Evolutionary conservation across 2,797 vertebrate species (phyloP).

Genomic region (Poecilia velifera): DNA sequence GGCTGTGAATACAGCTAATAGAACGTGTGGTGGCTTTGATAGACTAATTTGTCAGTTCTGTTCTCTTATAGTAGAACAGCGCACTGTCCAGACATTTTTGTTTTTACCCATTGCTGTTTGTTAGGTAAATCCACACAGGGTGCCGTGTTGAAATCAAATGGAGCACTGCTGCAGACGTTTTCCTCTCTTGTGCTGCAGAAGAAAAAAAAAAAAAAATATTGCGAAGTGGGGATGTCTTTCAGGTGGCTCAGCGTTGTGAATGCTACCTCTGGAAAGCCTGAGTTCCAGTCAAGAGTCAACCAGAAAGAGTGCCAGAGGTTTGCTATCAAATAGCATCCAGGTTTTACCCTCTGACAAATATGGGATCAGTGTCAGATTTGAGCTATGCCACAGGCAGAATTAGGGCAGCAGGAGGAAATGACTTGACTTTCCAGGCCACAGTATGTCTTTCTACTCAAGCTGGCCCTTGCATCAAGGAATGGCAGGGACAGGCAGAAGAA

Average conservation of each 20-base stretch:
- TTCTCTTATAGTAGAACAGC: constrained; percentile 38
- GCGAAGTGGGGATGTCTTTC: constrained; percentile 50
- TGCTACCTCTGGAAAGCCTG: constrained; percentile 42
- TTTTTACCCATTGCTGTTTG: constrained; percentile 32
- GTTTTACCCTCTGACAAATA: constrained; percentile 71
- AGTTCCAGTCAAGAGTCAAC: constrained; percentile 41
- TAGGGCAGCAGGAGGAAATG: constrained; percentile 69
- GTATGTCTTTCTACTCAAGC: constrained; percentile 66
- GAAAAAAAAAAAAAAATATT: constrained; percentile 5
- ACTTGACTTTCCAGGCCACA: constrained; percentile 69
- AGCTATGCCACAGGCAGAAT: constrained; percentile 68
- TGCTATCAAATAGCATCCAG: constrained; percentile 63
- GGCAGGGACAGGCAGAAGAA: constrained; percentile 58
- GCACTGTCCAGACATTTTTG: constrained; percentile 21
- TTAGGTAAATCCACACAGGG: constrained; percentile 23
- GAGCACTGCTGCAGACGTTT: constrained; percentile 28
- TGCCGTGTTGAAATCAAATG: constrained; percentile 17
- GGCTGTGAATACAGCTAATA: constrained; percentile 67
- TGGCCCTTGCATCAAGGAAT: constrained; percentile 51
- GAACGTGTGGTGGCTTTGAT: constrained; percentile 69
- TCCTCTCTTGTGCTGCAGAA: constrained; percentile 28
- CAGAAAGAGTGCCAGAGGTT: constrained; percentile 52
- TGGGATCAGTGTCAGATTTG: constrained; percentile 68
- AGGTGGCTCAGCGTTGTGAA: constrained; percentile 50
- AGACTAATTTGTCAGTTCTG: constrained; percentile 34